Conservation (phyloP, 2,888 invertebrate genomes). For the Phytoseiulus persimilis region DNA sequence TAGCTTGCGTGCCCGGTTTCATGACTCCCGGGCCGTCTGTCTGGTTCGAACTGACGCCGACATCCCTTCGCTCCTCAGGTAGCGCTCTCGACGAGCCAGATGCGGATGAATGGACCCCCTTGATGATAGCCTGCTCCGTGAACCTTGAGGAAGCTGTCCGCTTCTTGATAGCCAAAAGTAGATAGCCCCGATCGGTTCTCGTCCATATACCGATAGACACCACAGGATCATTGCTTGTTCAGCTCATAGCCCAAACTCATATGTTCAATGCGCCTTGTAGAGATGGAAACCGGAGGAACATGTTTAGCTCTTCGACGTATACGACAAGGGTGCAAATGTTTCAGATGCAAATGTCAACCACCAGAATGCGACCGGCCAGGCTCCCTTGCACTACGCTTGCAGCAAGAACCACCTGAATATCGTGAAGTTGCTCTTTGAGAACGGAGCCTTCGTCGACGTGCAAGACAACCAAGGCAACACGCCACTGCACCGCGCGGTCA, state of each 20-base stretch:
- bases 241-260: too few relatives aligned
- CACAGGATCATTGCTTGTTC: too few relatives aligned
- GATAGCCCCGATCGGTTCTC: background rate
- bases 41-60: too few relatives aligned
- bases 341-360: slow-evolving; percentile 63
- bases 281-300: background rate
- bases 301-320: background rate
- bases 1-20: too few relatives aligned
- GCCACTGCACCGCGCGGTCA: slow-evolving; percentile 70
- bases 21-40: too few relatives aligned
- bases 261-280: too few relatives aligned
- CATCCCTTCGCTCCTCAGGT: background rate
- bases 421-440: slow-evolving; percentile 47
- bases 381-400: slow-evolving; percentile 72
- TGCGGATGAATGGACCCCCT: slow-evolving; percentile 60
- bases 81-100: slow-evolving; percentile 41
- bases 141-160: slow-evolving; percentile 63
- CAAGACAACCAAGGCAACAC: slow-evolving; percentile 50
- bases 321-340: background rate
- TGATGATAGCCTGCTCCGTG: slow-evolving; percentile 71
- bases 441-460: slow-evolving; percentile 18
- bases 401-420: slow-evolving; percentile 72
- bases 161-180: slow-evolving; percentile 58
- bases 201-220: too few relatives aligned
- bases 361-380: slow-evolving; percentile 65